Conservation (phyloP, 1,140 invertebrate genomes). For the Drosophila tropicalis region DNA sequence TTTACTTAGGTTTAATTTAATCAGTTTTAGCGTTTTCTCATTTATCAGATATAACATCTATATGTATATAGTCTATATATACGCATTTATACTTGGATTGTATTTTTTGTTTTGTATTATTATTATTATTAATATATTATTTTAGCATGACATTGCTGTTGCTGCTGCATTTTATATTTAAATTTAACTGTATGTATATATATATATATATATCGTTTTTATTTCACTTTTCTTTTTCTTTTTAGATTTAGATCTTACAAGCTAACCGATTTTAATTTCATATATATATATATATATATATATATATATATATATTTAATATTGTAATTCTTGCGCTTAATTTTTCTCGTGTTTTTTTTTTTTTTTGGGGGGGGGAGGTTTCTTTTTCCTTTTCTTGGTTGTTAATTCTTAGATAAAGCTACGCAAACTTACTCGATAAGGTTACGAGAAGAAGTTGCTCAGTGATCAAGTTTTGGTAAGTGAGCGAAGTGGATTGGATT, state of each 20-base stretch:
- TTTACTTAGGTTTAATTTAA: slow-evolving; percentile 71
- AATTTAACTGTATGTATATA: slow-evolving; percentile 56
- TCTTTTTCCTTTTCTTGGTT: slow-evolving; percentile 22
- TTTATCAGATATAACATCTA: slow-evolving; percentile 67
- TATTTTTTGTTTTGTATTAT: slow-evolving; percentile 51
- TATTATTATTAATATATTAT: not conserved
- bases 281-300: not conserved
- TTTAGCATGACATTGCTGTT: slow-evolving; percentile 58
- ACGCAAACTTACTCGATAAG: slow-evolving; percentile 1
- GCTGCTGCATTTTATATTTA: slow-evolving; percentile 47
- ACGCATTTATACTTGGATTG: slow-evolving; percentile 63
- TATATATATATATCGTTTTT: slow-evolving; percentile 50
- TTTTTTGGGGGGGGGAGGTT: slow-evolving; percentile 4
- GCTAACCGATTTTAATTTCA: slow-evolving; percentile 10
- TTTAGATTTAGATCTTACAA: slow-evolving; percentile 41
- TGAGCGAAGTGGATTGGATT: not conserved
- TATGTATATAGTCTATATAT: slow-evolving; percentile 59
- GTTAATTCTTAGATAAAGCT: slow-evolving; percentile 14
- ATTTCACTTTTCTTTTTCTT: slow-evolving; percentile 63
- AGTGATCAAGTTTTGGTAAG: slow-evolving; percentile 21
- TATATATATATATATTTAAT: slow-evolving; percentile 42
- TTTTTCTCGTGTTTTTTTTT: not conserved
- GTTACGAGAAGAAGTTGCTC: slow-evolving; percentile 15
- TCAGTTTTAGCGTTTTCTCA: slow-evolving; percentile 76
- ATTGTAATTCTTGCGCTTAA: slow-evolving; percentile 39